Evolutionary conservation across 2,888 invertebrate species (phyloP).

Genomic region (Norana najaformis): DNA sequence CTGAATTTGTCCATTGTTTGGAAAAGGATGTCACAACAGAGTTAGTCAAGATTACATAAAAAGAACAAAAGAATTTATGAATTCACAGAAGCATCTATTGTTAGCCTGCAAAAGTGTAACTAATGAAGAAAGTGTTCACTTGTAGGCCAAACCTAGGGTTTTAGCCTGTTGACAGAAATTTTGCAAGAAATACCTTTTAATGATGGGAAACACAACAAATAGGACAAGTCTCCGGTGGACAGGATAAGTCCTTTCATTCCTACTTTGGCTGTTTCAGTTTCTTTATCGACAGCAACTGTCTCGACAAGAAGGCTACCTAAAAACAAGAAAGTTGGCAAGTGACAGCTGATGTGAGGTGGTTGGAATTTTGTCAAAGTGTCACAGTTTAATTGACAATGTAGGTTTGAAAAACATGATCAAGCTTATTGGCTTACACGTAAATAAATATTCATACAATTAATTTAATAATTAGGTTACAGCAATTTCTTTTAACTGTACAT

Average conservation of each 20-base stretch:
- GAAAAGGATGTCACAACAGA: background rate
- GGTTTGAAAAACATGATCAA: too few relatives aligned
- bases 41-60: background rate
- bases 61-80: background rate
- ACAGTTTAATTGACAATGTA: too few relatives aligned
- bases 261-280: conserved; percentile 60
- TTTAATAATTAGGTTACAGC: too few relatives aligned
- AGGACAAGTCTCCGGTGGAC: conserved; percentile 74
- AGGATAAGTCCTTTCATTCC: conserved; percentile 74
- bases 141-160: background rate
- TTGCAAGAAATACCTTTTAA: conserved; percentile 35
- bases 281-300: conserved; percentile 32
- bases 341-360: too few relatives aligned
- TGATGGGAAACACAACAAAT: conserved; percentile 71
- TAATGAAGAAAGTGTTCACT: background rate
- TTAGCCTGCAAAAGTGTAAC: background rate
- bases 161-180: background rate
- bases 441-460: too few relatives aligned
- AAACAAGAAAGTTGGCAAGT: background rate
- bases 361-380: too few relatives aligned
- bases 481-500: too few relatives aligned
- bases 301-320: conserved; percentile 35
- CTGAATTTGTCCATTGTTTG: background rate
- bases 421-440: too few relatives aligned
- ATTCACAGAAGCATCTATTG: too few relatives aligned